A percentile compares a stretch with the other conserved stretches of the same genome.
These are phyloP conservation scores for Lontra canadensis DNA, from an alignment of 2,113 vertebrate genomes.

Conservation along the genomic window DNA sequence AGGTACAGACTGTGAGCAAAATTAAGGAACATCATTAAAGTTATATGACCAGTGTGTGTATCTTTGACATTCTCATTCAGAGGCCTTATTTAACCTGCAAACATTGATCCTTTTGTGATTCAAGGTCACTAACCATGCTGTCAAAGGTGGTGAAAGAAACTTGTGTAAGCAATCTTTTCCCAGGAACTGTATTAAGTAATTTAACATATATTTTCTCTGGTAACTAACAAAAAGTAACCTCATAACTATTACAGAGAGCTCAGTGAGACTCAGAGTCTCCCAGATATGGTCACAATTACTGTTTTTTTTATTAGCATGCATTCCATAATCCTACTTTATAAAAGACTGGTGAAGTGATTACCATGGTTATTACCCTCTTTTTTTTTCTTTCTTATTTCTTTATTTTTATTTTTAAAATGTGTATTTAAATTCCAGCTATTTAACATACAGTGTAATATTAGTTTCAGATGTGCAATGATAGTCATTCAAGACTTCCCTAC, in stretches of 20 bases:
- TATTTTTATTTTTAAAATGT: not conserved
- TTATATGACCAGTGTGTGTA: not conserved
- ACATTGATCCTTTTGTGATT: not conserved
- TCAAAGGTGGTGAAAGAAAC: not conserved
- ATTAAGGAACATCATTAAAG: not conserved
- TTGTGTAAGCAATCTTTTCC: not conserved
- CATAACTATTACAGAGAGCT: not conserved
- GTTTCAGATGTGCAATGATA: not conserved
- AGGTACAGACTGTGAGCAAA: not conserved
- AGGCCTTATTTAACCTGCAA: not conserved
- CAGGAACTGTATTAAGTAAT: not conserved
- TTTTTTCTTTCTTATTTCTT: not conserved
- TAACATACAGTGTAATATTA: not conserved
- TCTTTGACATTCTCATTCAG: not conserved
- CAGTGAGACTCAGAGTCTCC: not conserved
- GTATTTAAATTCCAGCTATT: not conserved
- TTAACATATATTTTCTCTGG: not conserved
- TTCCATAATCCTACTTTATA: not conserved
- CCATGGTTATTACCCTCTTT: not conserved
- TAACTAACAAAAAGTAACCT: not conserved
- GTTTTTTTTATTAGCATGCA: not conserved
- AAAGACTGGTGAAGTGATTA: not conserved
- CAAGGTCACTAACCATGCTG: not conserved
- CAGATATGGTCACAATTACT: not conserved
- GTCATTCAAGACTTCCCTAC: not conserved